These are phyloP conservation scores for Meiosimyza decipiens DNA, from an alignment of 2,888 invertebrate species.

Conservation along the genomic window DNA sequence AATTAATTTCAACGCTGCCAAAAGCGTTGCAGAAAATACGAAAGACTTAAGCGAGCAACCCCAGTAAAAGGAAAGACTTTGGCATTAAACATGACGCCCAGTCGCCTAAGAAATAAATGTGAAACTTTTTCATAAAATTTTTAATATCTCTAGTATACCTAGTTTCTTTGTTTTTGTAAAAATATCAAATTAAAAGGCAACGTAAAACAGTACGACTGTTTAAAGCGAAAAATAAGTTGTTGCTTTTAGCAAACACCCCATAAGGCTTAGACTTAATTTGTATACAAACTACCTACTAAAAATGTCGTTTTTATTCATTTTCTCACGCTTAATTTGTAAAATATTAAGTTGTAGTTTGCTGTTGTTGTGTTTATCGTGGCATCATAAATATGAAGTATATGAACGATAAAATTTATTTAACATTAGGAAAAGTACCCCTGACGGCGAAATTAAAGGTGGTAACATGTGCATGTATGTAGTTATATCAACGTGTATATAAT, in stretches of 20 bases:
- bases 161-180: not conserved
- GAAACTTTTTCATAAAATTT: not conserved
- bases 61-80: not conserved
- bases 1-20: not conserved
- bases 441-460: no score
- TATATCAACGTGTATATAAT: no score
- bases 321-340: slow-evolving; percentile 38
- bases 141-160: not conserved
- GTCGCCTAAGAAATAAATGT: not conserved
- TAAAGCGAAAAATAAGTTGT: not conserved
- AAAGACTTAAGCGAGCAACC: slow-evolving; percentile 23
- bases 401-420: no score
- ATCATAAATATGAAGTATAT: no score
- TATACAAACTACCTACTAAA: no score
- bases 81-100: not conserved
- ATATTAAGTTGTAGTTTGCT: slow-evolving; percentile 23
- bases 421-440: no score
- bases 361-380: no score
- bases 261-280: no score
- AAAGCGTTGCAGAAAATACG: not conserved
- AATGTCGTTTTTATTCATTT: slow-evolving; percentile 11
- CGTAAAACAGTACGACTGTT: not conserved
- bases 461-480: no score
- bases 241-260: not conserved
- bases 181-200: not conserved